phyloP scores from a whole-genome alignment of 2,113 vertebrate species.

The Progne subis region DNA sequence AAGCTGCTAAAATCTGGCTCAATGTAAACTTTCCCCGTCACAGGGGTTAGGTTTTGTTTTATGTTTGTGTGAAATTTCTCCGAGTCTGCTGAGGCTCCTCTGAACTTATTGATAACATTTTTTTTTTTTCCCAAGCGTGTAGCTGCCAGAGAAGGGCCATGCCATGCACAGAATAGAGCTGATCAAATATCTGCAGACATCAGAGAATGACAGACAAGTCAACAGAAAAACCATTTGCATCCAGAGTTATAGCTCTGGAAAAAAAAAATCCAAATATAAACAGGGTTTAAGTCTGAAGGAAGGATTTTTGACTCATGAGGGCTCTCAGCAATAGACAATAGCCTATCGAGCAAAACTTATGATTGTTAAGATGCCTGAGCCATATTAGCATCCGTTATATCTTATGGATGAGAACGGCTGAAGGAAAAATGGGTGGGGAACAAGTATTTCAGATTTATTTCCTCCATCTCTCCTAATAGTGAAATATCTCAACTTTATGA shows the following conservation, averaged over 20 bases:
- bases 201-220: constrained; percentile 68
- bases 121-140: constrained; percentile 40
- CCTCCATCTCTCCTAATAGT: constrained; percentile 50
- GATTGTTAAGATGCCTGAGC: not conserved
- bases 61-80: constrained; percentile 66
- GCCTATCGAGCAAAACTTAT: not conserved
- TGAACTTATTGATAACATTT: constrained; percentile 73
- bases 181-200: constrained; percentile 56
- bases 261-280: constrained; percentile 40
- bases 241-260: constrained; percentile 38
- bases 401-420: constrained; percentile 10
- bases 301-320: constrained; percentile 43
- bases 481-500: constrained; percentile 64
- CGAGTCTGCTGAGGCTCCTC: constrained; percentile 49
- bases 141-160: constrained; percentile 64
- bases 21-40: constrained; percentile 60
- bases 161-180: constrained; percentile 41
- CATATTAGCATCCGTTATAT: constrained; percentile 27
- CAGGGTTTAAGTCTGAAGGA: constrained; percentile 10
- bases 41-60: constrained; percentile 66
- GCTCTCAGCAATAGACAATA: constrained; percentile 19
- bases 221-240: constrained; percentile 61
- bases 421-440: constrained; percentile 53
- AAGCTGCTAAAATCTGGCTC: constrained; percentile 75
- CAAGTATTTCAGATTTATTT: constrained; percentile 58